These are phyloP conservation scores for Ophraella communa DNA, from an alignment of 2,888 invertebrate species.

Conservation along the genomic window DNA sequence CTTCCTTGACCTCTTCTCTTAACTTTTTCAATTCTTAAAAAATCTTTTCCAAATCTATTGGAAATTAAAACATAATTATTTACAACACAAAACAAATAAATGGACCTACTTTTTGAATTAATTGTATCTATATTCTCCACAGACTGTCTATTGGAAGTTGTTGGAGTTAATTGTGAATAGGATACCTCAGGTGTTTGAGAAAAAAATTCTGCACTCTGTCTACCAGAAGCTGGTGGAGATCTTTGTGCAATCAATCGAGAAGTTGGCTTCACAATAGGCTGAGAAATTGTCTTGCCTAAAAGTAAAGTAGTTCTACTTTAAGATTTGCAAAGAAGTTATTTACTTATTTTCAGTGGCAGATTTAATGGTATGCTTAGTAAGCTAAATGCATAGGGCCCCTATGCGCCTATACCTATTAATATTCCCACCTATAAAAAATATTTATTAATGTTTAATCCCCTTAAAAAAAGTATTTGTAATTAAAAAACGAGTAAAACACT, in stretches of 20 bases:
- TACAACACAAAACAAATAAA: slow-evolving; percentile 5
- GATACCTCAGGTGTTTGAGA: too few species aligned
- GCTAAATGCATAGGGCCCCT: neutral
- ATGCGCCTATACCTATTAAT: too few species aligned
- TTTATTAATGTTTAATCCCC: too few species aligned
- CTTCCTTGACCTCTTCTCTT: slow-evolving; percentile 7
- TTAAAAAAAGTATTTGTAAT: too few species aligned
- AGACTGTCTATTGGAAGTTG: neutral
- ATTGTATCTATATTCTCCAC: neutral
- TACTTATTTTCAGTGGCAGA: neutral
- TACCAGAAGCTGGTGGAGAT: neutral
- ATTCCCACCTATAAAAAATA: neutral
- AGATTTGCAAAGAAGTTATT: neutral
- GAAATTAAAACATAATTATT: neutral
- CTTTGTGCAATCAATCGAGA: neutral
- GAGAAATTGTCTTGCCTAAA: neutral
- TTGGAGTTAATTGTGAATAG: too few species aligned
- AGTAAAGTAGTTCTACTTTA: neutral
- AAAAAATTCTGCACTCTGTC: too few species aligned
- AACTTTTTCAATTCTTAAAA: neutral
- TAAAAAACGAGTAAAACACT: too few species aligned
- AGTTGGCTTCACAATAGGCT: neutral
- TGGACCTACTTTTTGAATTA: slow-evolving; percentile 3
- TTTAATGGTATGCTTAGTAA: too few species aligned
- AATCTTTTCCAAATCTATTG: neutral